Evolutionary conservation across 2,888 invertebrate species (phyloP).

Genomic region (Cenopis cana): DNA sequence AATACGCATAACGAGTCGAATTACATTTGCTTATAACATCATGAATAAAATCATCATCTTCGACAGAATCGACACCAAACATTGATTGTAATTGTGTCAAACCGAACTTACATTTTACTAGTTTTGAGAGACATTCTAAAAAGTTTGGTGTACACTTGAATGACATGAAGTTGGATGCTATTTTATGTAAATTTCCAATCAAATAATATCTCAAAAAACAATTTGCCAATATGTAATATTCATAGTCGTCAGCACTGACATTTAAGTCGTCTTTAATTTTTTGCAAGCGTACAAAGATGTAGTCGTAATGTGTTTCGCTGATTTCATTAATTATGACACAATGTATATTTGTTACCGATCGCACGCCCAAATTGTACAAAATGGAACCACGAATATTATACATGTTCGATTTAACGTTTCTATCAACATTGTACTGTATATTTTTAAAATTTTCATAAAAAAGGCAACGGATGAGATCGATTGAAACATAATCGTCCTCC

Average conservation of each 20-base stretch:
- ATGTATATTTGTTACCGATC: no score
- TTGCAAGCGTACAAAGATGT: background rate
- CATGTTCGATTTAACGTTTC: no score
- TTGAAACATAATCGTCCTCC: no score
- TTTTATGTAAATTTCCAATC: background rate
- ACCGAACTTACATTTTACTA: background rate
- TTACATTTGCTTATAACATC: background rate
- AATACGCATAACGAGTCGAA: background rate
- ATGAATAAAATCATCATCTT: background rate
- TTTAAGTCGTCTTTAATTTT: background rate
- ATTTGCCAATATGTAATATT: background rate
- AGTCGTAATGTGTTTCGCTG: no score
- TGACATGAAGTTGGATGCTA: background rate
- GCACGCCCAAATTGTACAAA: no score
- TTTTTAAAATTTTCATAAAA: no score
- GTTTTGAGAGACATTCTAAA: background rate
- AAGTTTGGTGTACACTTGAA: background rate
- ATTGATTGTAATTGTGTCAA: background rate
- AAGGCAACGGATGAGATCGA: no score
- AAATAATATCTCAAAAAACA: background rate
- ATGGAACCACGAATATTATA: no score
- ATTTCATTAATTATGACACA: no score
- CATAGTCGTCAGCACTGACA: background rate
- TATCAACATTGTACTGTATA: no score
- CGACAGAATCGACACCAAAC: background rate